A percentile compares a stretch with the other conserved stretches of the same genome.
Evolutionary conservation across 2,888 invertebrate species (phyloP).

Genomic region (Desoria tigrina): DNA sequence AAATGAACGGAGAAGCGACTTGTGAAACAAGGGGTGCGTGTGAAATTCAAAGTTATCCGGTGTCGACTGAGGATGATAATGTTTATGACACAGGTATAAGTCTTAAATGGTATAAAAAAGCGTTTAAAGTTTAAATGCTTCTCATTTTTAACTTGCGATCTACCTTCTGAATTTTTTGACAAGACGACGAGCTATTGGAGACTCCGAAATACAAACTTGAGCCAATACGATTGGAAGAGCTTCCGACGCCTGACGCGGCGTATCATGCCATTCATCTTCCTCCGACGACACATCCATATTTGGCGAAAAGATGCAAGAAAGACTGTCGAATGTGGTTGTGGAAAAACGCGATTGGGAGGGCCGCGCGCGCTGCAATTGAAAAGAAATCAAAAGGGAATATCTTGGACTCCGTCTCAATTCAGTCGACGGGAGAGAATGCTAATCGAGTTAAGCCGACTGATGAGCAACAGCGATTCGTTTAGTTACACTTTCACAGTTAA

Average conservation of each 20-base stretch:
- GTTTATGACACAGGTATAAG: constrained; percentile 6
- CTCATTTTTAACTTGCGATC: neutral
- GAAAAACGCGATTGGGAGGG: constrained; percentile 34
- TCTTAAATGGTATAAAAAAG: neutral
- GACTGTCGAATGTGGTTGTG: constrained; percentile 49
- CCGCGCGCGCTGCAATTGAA: constrained; percentile 21
- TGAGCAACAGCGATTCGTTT: no score
- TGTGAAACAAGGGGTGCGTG: no score
- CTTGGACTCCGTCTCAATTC: neutral
- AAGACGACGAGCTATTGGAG: constrained; percentile 5
- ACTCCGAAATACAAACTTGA: neutral
- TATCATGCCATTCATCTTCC: constrained; percentile 26
- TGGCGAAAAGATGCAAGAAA: constrained; percentile 43
- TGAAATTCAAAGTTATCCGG: no score
- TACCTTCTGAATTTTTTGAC: neutral
- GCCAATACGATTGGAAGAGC: constrained; percentile 14
- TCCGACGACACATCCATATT: constrained; percentile 27
- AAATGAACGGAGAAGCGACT: no score
- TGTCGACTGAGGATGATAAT: no score
- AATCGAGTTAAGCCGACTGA: neutral
- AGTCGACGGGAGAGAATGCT: neutral
- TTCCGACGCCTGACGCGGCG: constrained; percentile 34
- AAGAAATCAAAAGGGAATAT: neutral
- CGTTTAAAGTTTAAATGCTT: neutral
- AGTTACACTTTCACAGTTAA: no score